These are phyloP conservation scores for Oryzias javanicus DNA, from an alignment of 2,113 vertebrate species.

Conservation along the genomic window DNA sequence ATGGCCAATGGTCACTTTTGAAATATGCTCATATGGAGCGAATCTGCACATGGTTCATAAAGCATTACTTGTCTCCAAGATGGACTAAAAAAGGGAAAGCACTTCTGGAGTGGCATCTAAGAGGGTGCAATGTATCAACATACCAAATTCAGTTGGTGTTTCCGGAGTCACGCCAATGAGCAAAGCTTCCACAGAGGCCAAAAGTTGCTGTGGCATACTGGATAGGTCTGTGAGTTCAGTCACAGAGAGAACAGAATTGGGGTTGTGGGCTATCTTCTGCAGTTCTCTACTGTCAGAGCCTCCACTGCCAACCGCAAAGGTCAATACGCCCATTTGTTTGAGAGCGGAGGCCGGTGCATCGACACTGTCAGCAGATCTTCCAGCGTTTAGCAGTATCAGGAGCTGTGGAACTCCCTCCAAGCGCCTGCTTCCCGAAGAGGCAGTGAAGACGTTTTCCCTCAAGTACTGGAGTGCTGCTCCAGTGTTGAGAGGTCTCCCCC, in stretches of 20 bases:
- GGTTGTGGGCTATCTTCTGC: constrained; percentile 39
- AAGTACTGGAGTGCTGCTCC: constrained; percentile 78
- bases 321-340: constrained; percentile 49
- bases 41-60: too few species aligned
- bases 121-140: neutral
- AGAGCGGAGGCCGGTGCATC: constrained; percentile 48
- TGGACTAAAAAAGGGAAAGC: too few species aligned
- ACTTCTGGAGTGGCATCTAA: too few species aligned
- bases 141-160: constrained; percentile 21
- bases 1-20: too few species aligned
- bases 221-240: constrained; percentile 70
- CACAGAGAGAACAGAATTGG: constrained; percentile 9
- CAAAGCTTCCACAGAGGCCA: constrained; percentile 20
- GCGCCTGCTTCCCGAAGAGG: constrained; percentile 79
- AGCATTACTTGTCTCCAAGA: too few species aligned
- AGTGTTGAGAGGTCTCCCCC: constrained; percentile 74
- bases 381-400: constrained; percentile 62
- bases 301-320: constrained; percentile 40
- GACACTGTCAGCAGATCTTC: constrained; percentile 58
- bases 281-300: constrained; percentile 27
- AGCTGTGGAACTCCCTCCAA: constrained; percentile 79
- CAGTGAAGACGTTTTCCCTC: constrained; percentile 74
- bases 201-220: constrained; percentile 41
- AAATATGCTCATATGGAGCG: too few species aligned
- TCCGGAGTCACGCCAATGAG: neutral